Evolutionary conservation across 2,888 invertebrate genomes (phyloP), one percentile per base, ranked within the genome.

Genomic region (Stramonita haemastoma): DNA sequence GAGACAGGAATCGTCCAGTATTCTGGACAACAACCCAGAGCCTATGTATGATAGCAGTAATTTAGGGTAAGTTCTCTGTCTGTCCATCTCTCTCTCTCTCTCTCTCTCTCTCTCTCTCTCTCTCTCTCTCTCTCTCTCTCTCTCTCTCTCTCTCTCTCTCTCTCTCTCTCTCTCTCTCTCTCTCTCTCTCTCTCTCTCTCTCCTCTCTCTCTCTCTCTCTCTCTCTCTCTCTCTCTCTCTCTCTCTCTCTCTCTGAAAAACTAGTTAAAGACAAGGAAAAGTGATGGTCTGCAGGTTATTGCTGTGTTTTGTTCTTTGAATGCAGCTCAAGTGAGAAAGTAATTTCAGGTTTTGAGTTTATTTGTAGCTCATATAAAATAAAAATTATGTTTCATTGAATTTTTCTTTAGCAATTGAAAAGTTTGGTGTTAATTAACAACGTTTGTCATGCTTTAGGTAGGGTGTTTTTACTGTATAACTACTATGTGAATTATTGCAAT

Each of bases 11-110:
- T 93, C 92, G 11, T 92, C 92, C 34, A 90, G 92, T 73, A 89
- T 92, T 19, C 91, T 93, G 73, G 94, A 94, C 89, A 92, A 92
- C 77, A 93, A 92, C 86, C 92, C 94, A 56, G 94, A 94, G 88
- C 93, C 93, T n/a, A 93, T 94, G 88, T 94, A 93, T 92, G 94
- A 93, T 87, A 91, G 86, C 86, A 90, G 90, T 66, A 89, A 89
- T 66, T 77, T 89, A 46, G 90, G 87, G 90, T 90, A 85, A 88
- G 87, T 60, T 32, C 60, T 22, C 46, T 60, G 46, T 79, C 46
- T 46, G n/a, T n/a, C n/a, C n/a, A n/a, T n/a, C n/a, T n/a, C n/a
- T 46, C 5, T 56, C 5, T 86, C n/a, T 26, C 46, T 46, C 46
- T 46, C 46, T 46, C 46, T 46, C 46, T 46, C 34, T 83, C 34